Evolutionary conservation across 2,888 invertebrate species (phyloP), one percentile per base, ranked within the genome.

Genomic region (Lepetodrilus schrolli): DNA sequence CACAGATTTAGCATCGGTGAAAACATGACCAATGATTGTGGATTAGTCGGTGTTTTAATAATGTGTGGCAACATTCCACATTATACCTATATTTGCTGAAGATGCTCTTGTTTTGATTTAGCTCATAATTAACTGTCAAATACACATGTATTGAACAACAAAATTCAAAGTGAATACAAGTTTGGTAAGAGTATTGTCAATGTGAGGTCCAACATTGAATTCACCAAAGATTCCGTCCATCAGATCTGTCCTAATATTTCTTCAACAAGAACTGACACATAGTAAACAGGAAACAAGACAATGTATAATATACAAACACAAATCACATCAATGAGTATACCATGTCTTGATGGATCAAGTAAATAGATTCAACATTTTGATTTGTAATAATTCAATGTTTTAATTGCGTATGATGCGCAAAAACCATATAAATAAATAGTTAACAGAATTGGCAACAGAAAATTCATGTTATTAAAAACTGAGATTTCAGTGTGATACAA

Each of bases 301-400:
- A n/a, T 58, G 23, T 58, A 58, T 30, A 51, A 26, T 10, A n/a
- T 43, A 43, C 43, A 43, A 2, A 43, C 43, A 58, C 58, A 58
- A 17, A 34, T 30, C 26, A 58, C 58, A 30, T 58, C 26, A 58
- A 48, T 20, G 21, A 20, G 10, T 30, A 30, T 30, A 58, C 58
- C 26, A 58, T 58, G 47, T 71, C 66, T 74, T 58, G 51, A 74
- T 74, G 37, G 43, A 66, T 74, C 65, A 66, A 74, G 70, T 74
- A 70, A 70, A 74, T 70, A 74, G 66, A 74, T 74, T 71, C 70
- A 74, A 74, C 70, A 47, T 74, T 74, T 73, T 69, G 69, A 69
- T 70, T 70, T 70, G 34, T 47, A 70, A 68, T 66, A 49, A 70
- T 71, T 70, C 74, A 70, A 69, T 69, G 70, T 74, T 70, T 74